phyloP scores from a whole-genome alignment of 2,113 vertebrate genomes.

The Platanista minor region DNA sequence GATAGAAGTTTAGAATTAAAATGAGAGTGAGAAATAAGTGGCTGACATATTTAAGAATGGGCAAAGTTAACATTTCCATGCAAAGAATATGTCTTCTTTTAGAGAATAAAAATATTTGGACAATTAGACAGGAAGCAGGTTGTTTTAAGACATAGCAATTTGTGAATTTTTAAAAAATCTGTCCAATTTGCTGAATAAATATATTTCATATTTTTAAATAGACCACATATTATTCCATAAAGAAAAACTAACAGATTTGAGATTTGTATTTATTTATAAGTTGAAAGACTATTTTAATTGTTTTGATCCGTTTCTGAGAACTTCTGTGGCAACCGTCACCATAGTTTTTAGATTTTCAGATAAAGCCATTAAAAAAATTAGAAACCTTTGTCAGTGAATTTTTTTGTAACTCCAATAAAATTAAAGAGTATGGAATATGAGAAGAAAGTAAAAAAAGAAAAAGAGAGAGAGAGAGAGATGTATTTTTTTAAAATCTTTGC shows the following conservation, averaged over 20 bases:
- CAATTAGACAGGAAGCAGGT: not conserved
- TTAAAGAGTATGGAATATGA: not conserved
- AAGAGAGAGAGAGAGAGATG: not conserved
- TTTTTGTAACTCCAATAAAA: not conserved
- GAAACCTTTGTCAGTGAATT: not conserved
- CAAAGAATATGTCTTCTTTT: not conserved
- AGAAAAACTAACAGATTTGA: slow-evolving; percentile 8
- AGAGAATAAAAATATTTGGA: not conserved
- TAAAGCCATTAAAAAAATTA: not conserved
- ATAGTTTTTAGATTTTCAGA: slow-evolving; percentile 3
- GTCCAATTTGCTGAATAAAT: not conserved
- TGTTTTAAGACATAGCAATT: not conserved
- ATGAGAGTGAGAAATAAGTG: not conserved
- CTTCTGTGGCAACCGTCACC: slow-evolving; percentile 27
- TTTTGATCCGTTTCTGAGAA: slow-evolving; percentile 42
- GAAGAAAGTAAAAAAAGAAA: not conserved
- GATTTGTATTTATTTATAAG: not conserved
- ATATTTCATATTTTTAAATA: slow-evolving; percentile 13
- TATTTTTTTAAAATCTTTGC: not conserved
- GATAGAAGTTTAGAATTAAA: not conserved
- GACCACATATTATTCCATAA: slow-evolving; percentile 10
- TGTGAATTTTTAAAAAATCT: not conserved
- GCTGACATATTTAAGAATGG: not conserved
- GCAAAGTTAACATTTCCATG: not conserved
- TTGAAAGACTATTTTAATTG: slow-evolving; percentile 32